A percentile compares a stretch with the other conserved stretches of the same genome.
Conservation (phyloP, 2,113 vertebrate species). For the Nothocercus nigrocapillus region DNA sequence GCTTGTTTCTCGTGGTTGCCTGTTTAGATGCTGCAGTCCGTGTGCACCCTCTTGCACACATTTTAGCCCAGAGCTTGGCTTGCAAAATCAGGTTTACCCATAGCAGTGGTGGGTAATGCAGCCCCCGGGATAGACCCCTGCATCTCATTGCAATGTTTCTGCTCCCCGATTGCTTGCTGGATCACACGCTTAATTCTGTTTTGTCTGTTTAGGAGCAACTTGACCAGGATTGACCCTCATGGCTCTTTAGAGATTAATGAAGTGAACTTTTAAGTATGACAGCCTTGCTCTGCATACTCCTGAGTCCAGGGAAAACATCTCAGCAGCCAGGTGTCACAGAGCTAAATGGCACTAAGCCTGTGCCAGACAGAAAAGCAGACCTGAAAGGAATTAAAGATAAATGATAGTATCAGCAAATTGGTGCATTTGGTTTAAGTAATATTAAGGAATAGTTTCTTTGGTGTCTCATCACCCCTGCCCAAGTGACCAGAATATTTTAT, state of each 20-base stretch:
- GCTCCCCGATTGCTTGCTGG: neutral
- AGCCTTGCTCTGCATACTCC: neutral
- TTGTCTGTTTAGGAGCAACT: neutral
- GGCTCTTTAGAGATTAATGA: neutral
- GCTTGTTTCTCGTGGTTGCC: neutral
- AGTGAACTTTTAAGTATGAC: conserved; percentile 19
- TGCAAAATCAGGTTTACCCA: neutral
- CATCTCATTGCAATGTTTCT: neutral
- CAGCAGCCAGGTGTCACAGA: neutral
- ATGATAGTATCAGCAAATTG: neutral
- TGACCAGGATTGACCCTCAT: neutral
- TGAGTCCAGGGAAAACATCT: neutral
- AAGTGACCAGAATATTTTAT: neutral
- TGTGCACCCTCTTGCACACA: neutral
- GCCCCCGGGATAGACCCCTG: rapidly evolving
- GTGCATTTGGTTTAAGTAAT: neutral
- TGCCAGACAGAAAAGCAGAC: neutral
- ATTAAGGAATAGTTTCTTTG: neutral
- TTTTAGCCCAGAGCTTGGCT: neutral
- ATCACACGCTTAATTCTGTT: neutral
- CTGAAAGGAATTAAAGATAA: neutral
- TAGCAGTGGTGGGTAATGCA: neutral
- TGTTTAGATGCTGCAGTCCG: neutral
- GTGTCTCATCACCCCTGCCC: neutral
- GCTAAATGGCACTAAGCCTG: neutral